Evolutionary conservation across 2,113 vertebrate species (phyloP).

Genomic region (Ammodytes dubius): DNA sequence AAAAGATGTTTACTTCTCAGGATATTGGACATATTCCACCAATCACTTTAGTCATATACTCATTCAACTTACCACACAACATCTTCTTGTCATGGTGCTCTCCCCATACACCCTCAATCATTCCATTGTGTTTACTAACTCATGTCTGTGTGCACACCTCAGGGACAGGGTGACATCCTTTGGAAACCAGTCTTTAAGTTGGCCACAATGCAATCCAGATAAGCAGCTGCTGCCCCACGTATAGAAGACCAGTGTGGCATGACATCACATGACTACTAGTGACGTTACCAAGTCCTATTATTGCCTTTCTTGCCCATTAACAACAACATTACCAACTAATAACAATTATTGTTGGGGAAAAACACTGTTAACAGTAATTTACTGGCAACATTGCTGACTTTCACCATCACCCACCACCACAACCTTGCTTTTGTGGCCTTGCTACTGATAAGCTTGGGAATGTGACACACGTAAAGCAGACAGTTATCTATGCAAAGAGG

Average conservation of each 20-base stretch:
- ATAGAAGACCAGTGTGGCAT: slow-evolving; percentile 5
- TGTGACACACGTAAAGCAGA: neutral
- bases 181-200: slow-evolving; percentile 39
- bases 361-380: slow-evolving; percentile 23
- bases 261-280: slow-evolving; percentile 17
- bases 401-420: neutral
- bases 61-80: neutral
- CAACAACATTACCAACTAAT: slow-evolving; percentile 6
- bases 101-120: neutral
- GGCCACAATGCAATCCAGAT: slow-evolving; percentile 17
- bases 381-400: neutral
- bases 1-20: slow-evolving; percentile 30
- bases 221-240: neutral
- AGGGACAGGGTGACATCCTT: slow-evolving; percentile 42
- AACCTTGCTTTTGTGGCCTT: slow-evolving; percentile 24
- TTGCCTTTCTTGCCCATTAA: neutral
- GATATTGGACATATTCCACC: slow-evolving; percentile 24
- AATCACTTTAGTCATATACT: slow-evolving; percentile 23
- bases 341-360: neutral
- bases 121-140: slow-evolving; percentile 38
- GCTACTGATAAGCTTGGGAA: slow-evolving; percentile 28
- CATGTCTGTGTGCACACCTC: slow-evolving; percentile 14
- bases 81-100: slow-evolving; percentile 10
- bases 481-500: neutral
- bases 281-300: neutral